A percentile compares a stretch with the other conserved stretches of the same genome.
phyloP scores from a whole-genome alignment of 2,797 vertebrate genomes.

The Bothrops alternatus region DNA sequence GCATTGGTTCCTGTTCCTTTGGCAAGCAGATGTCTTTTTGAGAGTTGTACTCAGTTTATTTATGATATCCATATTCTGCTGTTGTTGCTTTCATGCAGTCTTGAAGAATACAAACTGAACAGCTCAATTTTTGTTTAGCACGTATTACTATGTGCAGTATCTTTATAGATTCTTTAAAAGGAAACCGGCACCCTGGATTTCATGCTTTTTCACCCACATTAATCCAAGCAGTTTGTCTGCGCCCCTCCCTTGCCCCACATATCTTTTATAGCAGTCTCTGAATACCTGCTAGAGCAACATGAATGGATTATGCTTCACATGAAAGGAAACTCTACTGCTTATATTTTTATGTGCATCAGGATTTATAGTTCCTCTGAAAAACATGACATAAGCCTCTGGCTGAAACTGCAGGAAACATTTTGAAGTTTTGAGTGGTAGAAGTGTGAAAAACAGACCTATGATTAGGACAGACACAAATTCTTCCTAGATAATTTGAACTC shows the following conservation, averaged over 20 bases:
- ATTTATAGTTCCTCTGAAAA: slow-evolving; percentile 12
- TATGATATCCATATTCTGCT: not conserved
- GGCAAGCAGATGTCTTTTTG: not conserved
- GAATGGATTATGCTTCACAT: not conserved
- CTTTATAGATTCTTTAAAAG: not conserved
- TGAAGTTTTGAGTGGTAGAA: not conserved
- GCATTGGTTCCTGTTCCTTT: not conserved
- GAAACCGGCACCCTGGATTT: not conserved
- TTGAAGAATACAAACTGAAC: not conserved
- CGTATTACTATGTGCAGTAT: not conserved
- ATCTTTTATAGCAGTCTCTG: not conserved
- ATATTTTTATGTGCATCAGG: not conserved
- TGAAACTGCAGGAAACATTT: not conserved
- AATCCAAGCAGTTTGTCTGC: not conserved
- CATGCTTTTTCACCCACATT: not conserved
- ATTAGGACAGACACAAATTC: not conserved
- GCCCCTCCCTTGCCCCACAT: not conserved
- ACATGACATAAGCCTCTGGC: not conserved
- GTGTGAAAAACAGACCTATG: not conserved
- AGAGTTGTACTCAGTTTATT: not conserved
- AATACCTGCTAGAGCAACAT: not conserved
- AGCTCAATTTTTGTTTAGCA: not conserved
- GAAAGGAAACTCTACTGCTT: not conserved
- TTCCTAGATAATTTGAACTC: not conserved
- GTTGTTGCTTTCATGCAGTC: not conserved